Evolutionary conservation across 2,797 vertebrate genomes (phyloP).

Genomic region (Philypnodon macrostomus): DNA sequence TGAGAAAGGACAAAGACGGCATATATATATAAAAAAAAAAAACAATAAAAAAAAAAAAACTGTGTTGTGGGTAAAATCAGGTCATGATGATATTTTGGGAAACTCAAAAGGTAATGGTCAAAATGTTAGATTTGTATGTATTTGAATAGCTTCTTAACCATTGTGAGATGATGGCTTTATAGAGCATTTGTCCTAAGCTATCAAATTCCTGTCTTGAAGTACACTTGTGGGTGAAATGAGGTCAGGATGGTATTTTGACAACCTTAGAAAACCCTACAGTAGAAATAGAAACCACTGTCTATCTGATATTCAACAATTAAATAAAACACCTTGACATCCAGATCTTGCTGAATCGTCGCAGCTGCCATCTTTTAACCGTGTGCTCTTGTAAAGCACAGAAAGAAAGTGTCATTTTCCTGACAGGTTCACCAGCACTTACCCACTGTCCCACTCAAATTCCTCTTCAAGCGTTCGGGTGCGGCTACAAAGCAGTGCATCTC

Average conservation of each 20-base stretch:
- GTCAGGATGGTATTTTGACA: background rate
- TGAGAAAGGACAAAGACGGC: background rate
- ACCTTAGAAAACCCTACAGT: background rate
- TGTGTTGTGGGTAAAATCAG: background rate
- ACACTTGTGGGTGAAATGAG: background rate
- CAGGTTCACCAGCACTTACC: conserved; percentile 12
- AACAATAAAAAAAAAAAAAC: no score
- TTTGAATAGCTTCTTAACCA: no score
- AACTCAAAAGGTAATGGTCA: no score
- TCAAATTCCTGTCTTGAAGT: no score
- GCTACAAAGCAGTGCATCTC: conserved; percentile 7
- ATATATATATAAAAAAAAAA: background rate
- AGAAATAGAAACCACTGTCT: background rate
- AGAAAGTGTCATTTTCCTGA: conserved; percentile 19
- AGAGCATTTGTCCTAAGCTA: no score
- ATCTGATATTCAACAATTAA: conserved; percentile 2
- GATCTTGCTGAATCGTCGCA: conserved; percentile 9
- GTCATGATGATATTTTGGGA: background rate
- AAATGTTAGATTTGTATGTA: no score
- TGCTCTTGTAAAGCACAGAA: conserved; percentile 14
- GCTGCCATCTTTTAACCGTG: conserved; percentile 13
- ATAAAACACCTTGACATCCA: conserved; percentile 10
- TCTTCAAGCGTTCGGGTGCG: conserved; percentile 21
- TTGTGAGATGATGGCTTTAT: no score
- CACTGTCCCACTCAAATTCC: conserved; percentile 24